phyloP scores from a whole-genome alignment of 2,888 invertebrate species.

The Hypomecis atomaria region DNA sequence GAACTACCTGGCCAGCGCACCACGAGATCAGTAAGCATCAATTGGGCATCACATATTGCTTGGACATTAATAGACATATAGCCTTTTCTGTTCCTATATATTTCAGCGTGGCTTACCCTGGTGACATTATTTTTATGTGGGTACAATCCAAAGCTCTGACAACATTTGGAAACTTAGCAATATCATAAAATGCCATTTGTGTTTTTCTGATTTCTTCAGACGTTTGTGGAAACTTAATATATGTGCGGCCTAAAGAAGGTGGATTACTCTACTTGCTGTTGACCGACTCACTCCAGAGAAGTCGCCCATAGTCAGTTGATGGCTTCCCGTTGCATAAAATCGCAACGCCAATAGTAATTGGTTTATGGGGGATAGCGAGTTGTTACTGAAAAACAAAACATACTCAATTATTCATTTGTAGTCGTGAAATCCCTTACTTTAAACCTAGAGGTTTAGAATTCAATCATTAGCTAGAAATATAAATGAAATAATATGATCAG shows the following conservation, averaged over 20 bases:
- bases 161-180: neutral
- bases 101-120: too few species aligned
- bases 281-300: conserved; percentile 1
- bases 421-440: too few species aligned
- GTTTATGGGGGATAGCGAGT: too few species aligned
- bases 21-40: too few species aligned
- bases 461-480: too few species aligned
- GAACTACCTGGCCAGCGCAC: too few species aligned
- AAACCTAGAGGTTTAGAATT: too few species aligned
- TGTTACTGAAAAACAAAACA: neutral
- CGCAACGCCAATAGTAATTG: neutral
- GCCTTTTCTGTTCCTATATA: too few species aligned
- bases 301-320: neutral
- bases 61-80: too few species aligned
- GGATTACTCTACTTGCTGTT: neutral
- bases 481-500: too few species aligned
- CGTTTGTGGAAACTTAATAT: neutral
- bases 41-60: too few species aligned
- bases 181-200: neutral
- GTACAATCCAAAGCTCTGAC: neutral
- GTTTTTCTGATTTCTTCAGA: neutral
- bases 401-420: too few species aligned
- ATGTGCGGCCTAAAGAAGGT: neutral
- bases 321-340: conserved; percentile 1
- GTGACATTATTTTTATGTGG: neutral